These are phyloP conservation scores for Aphis gossypii DNA, from an alignment of 1,140 invertebrate species.

Conservation along the genomic window DNA sequence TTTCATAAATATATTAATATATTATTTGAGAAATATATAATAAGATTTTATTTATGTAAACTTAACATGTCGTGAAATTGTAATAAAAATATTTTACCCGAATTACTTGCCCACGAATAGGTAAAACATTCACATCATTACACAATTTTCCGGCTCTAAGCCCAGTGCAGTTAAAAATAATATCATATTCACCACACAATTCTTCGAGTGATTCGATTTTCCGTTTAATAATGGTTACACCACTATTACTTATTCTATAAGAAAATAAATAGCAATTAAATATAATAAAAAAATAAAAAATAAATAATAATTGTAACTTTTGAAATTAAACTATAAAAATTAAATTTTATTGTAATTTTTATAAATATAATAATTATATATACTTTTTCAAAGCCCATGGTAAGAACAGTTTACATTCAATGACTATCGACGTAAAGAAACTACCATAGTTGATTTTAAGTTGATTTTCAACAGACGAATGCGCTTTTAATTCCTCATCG, in stretches of 20 bases:
- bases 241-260: conserved; percentile 60
- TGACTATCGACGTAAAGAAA: conserved; percentile 79
- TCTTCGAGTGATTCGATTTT: conserved; percentile 60
- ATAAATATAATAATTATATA: conserved; percentile 49
- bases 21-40: not conserved
- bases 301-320: not conserved
- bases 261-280: not conserved
- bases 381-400: conserved; percentile 77
- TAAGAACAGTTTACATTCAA: conserved; percentile 75
- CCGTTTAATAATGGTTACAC: conserved; percentile 59
- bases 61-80: not conserved
- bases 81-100: conserved; percentile 69
- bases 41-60: not conserved
- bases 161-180: conserved; percentile 89
- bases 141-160: conserved; percentile 81
- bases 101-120: conserved; percentile 88
- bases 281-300: not conserved
- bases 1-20: not conserved
- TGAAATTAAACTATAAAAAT: not conserved
- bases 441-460: conserved; percentile 82
- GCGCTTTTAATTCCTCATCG: conserved; percentile 75
- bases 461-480: conserved; percentile 64
- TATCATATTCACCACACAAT: conserved; percentile 70
- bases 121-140: conserved; percentile 77
- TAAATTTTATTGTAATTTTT: not conserved